These are phyloP conservation scores for Polia nebulosa DNA, from an alignment of 2,888 invertebrate species.

Conservation along the genomic window DNA sequence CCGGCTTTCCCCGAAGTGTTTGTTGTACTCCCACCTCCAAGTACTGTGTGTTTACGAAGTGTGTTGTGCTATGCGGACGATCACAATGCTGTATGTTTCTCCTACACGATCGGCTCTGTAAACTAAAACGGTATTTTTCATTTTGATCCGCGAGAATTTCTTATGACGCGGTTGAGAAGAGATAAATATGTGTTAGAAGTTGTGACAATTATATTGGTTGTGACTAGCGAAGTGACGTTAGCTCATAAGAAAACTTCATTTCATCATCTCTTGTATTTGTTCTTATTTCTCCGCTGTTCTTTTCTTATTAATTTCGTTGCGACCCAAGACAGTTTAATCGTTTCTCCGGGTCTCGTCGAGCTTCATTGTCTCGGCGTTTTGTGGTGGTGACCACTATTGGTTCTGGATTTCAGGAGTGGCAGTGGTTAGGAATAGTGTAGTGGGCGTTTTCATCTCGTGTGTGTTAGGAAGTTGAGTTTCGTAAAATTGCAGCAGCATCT, in stretches of 20 bases:
- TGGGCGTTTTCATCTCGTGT: too few relatives aligned
- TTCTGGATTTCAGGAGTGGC: too few relatives aligned
- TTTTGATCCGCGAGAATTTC: slow-evolving; percentile 66
- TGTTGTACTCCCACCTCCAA: slow-evolving; percentile 71
- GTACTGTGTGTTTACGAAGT: slow-evolving; percentile 66
- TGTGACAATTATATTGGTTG: slow-evolving; percentile 20
- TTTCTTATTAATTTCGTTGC: too few relatives aligned
- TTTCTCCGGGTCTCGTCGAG: too few relatives aligned
- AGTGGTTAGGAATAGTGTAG: too few relatives aligned
- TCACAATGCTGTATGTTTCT: slow-evolving; percentile 68
- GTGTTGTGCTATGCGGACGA: slow-evolving; percentile 62
- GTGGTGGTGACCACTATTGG: too few relatives aligned
- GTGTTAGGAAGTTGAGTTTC: too few relatives aligned
- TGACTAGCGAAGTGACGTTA: background rate
- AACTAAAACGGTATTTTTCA: slow-evolving; percentile 70
- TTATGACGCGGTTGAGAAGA: slow-evolving; percentile 46
- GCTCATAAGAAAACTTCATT: background rate
- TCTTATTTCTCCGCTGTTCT: too few relatives aligned
- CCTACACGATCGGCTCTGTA: slow-evolving; percentile 56
- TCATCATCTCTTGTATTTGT: background rate
- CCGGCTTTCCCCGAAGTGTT: slow-evolving; percentile 74
- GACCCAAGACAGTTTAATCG: too few relatives aligned
- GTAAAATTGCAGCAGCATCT: too few relatives aligned
- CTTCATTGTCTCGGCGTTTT: too few relatives aligned
- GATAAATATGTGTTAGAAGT: slow-evolving; percentile 45